Conservation (phyloP, 2,113 vertebrate genomes). For the Sinocyclocheilus anshuiensis region DNA sequence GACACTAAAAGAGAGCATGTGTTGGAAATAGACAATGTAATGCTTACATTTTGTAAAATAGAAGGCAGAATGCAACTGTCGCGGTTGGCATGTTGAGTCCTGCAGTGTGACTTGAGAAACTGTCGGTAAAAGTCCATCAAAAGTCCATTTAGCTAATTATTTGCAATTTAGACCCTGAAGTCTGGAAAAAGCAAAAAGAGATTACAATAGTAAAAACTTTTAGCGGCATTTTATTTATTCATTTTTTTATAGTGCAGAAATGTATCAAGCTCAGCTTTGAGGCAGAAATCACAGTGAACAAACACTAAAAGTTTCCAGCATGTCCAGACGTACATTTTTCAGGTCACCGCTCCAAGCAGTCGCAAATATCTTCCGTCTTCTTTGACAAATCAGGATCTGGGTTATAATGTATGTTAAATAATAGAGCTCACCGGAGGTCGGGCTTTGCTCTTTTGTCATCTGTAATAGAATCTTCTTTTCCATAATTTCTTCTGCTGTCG, state of each 20-base stretch:
- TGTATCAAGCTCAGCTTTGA: neutral
- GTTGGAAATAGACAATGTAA: constrained; percentile 30
- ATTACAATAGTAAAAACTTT: no score
- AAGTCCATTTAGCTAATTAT: no score
- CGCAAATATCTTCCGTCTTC: constrained; percentile 31
- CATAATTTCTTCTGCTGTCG: constrained; percentile 53
- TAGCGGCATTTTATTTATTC: no score
- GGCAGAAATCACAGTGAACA: neutral
- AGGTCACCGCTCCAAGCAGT: constrained; percentile 35
- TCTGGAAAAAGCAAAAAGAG: no score
- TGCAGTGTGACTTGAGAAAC: neutral
- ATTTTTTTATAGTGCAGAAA: no score
- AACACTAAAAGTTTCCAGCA: constrained; percentile 18
- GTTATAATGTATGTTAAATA: constrained; percentile 61
- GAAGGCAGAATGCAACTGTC: neutral
- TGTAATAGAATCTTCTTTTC: constrained; percentile 58
- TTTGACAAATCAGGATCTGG: constrained; percentile 53
- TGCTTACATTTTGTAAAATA: neutral
- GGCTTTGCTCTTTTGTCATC: constrained; percentile 59
- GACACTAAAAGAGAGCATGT: neutral
- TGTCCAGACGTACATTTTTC: constrained; percentile 15
- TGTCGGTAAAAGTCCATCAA: no score
- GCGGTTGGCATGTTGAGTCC: neutral
- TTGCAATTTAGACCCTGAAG: no score
- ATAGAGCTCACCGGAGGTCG: constrained; percentile 57